Evolutionary conservation across 2,888 invertebrate species (phyloP), one percentile per base, ranked within the genome.

Genomic region (Emmelina monodactyla): DNA sequence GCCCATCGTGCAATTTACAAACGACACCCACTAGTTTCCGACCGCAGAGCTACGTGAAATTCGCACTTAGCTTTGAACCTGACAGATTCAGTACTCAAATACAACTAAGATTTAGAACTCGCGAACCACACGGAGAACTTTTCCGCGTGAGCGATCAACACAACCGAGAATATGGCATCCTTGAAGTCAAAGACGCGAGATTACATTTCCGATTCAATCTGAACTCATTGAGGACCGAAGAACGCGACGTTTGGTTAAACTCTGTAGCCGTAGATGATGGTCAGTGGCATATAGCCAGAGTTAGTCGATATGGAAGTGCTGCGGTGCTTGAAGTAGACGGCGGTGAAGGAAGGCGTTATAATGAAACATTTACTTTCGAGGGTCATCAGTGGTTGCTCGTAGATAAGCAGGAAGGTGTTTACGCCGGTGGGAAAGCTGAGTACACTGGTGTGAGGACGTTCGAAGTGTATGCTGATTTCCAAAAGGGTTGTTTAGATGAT

Each of bases 41-140:
- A 58, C 88, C 91, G 1, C 92, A 94, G 64, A 95, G 95, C 46
- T 97, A 96, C 66, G 94, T 97, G n/a, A 95, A 96, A 63, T 97
- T 97, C 63, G 94, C 95, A 2, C 76, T 97, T 19, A 94, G 94
- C 50, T 96, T 95, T 61, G 94, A 95, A 59, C 95, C 95, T 0
- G 93, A 95, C 56, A 84, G 92, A 49, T 96, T 93, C 57, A 91
- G 91, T 34, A 96, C 94, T 1, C 93, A 96, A 69, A 86, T 98
- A 43, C 95, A 97, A 66, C 76, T 98, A 35, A 82, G 94, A 48
- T 97, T 99, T 80, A 85, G 98, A 44, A 97, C 97, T 0, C 85
- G 95, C 16, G 94, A 97, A 66, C 90, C 91, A 39, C 90, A 92
- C 53, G 97, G 97, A 0, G 94, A 97, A 70, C 82, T 98, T 16